Evolutionary conservation across 2,888 invertebrate species (phyloP).

Genomic region (Drosophila buzzatii): DNA sequence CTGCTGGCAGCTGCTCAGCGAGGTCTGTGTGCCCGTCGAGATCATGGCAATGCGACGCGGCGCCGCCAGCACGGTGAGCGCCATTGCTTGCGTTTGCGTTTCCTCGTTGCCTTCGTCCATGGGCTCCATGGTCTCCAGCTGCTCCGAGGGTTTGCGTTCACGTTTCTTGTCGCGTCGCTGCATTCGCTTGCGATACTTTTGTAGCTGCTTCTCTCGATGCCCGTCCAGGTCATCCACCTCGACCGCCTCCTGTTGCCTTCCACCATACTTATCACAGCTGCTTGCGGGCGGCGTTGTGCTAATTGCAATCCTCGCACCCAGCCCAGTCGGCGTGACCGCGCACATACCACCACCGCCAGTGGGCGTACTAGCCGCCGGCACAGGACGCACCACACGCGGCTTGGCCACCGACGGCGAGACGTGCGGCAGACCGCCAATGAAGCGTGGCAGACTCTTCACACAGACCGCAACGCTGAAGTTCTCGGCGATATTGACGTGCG

Average conservation of each 20-base stretch:
- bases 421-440: constrained; percentile 89
- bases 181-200: constrained; percentile 85
- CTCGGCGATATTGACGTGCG: constrained; percentile 84
- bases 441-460: constrained; percentile 90
- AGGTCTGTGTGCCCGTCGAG: constrained; percentile 85
- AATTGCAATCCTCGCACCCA: constrained; percentile 58
- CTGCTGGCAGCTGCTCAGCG: constrained; percentile 74
- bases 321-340: constrained; percentile 69
- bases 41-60: constrained; percentile 82
- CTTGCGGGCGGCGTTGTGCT: constrained; percentile 43
- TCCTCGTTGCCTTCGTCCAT: constrained; percentile 79
- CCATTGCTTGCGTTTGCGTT: constrained; percentile 18
- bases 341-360: constrained; percentile 64
- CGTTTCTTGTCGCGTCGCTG: constrained; percentile 84
- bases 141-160: constrained; percentile 65
- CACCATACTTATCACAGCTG: constrained; percentile 65
- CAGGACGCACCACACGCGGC: constrained; percentile 24
- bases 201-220: constrained; percentile 84
- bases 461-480: constrained; percentile 85
- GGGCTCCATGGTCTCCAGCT: constrained; percentile 52
- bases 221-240: constrained; percentile 58
- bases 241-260: constrained; percentile 7
- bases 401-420: constrained; percentile 65
- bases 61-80: constrained; percentile 24
- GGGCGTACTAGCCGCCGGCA: constrained; percentile 55